Evolutionary conservation across 2,888 invertebrate species (phyloP).

Genomic region (Hypsopygia costalis): DNA sequence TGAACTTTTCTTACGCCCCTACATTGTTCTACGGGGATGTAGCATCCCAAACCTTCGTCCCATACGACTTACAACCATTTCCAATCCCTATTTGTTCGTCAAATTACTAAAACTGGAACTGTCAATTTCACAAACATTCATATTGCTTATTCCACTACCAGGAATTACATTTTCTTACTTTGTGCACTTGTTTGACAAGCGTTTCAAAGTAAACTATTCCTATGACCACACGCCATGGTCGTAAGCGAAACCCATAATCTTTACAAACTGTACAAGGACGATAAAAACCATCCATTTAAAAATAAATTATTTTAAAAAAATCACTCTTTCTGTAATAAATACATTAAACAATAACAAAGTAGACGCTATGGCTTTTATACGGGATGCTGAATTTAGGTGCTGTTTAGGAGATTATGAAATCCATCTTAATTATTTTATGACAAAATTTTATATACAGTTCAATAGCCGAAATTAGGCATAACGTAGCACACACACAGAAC

Average conservation of each 20-base stretch:
- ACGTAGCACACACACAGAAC: not conserved
- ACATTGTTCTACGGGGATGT: too few relatives aligned
- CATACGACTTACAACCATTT: not conserved
- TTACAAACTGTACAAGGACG: constrained; percentile 35
- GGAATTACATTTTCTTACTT: constrained; percentile 47
- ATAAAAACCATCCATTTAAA: constrained; percentile 56
- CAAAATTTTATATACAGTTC: not conserved
- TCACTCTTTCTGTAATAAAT: constrained; percentile 70
- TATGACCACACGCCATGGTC: constrained; percentile 24
- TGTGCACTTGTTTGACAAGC: constrained; percentile 77
- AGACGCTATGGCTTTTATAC: constrained; percentile 47
- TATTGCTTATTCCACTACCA: constrained; percentile 57
- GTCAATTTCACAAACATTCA: constrained; percentile 29
- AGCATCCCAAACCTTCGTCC: not conserved
- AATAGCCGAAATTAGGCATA: not conserved
- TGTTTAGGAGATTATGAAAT: constrained; percentile 15
- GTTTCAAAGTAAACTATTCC: constrained; percentile 46
- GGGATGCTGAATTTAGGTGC: constrained; percentile 13
- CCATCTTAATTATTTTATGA: too few relatives aligned
- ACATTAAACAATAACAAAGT: constrained; percentile 60
- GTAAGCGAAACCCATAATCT: constrained; percentile 22
- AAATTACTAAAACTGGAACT: constrained; percentile 11
- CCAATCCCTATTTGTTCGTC: not conserved
- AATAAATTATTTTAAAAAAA: constrained; percentile 69
- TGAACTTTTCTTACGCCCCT: constrained; percentile 24